Conservation (phyloP, 30 jellyfish, hydroid and myxozoan genomes). For the Clytia hemisphaerica region DNA sequence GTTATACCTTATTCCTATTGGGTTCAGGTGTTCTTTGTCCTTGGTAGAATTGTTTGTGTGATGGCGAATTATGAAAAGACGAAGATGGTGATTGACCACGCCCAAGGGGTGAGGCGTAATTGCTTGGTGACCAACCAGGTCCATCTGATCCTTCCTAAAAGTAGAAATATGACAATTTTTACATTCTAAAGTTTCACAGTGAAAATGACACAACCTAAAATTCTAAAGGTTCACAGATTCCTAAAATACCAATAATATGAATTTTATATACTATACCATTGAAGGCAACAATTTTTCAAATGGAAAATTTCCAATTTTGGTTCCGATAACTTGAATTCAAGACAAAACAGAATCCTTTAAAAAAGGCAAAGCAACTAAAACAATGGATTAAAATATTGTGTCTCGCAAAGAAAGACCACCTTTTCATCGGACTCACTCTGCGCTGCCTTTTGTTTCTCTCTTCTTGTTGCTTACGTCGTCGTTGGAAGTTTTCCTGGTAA, state of each 20-base stretch:
- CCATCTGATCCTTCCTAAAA: constrained; percentile 23
- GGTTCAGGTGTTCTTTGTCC: not conserved
- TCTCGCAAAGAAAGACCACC: not conserved
- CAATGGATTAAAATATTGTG: no score
- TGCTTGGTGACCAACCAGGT: constrained; percentile 28
- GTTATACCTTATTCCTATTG: not conserved
- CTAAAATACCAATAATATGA: no score
- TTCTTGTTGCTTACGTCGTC: constrained; percentile 13
- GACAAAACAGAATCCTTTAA: no score
- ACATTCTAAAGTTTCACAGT: not conserved
- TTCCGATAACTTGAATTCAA: no score
- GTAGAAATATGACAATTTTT: not conserved
- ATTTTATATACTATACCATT: no score
- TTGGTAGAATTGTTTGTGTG: constrained; percentile 8
- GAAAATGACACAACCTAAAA: no score
- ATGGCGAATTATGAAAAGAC: constrained; percentile 5
- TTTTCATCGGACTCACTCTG: not conserved
- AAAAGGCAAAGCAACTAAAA: no score
- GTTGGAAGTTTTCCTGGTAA: constrained; percentile 13
- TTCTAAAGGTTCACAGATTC: no score
- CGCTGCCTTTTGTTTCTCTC: constrained; percentile 32
- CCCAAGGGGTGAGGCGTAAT: constrained; percentile 23
- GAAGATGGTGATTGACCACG: constrained; percentile 3
- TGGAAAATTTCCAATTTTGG: no score
- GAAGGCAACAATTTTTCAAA: no score